Conservation (phyloP, 2,797 vertebrate species). For the Brotula barbata region DNA sequence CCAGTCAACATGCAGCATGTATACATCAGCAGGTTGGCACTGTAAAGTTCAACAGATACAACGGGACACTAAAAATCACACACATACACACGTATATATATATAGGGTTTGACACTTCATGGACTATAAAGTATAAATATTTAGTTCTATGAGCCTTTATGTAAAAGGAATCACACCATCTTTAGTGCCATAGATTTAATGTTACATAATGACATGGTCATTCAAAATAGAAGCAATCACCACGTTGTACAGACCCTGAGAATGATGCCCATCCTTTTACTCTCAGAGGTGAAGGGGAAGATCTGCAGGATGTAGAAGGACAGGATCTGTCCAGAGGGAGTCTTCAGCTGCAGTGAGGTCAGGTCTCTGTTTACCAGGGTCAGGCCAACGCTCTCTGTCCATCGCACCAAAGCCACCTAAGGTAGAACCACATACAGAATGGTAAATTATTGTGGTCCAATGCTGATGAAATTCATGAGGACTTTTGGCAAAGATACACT, state of each 20-base stretch:
- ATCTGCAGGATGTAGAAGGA: constrained; percentile 93
- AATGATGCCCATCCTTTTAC: constrained; percentile 98
- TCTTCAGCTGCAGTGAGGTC: constrained; percentile 91
- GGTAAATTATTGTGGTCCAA: neutral
- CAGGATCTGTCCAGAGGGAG: constrained; percentile 89
- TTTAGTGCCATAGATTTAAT: too few species aligned
- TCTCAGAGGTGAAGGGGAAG: constrained; percentile 97
- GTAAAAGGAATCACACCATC: too few species aligned
- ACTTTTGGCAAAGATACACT: neutral
- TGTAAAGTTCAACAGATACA: neutral
- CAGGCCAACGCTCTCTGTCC: constrained; percentile 96
- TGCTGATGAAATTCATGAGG: neutral
- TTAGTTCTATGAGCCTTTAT: neutral
- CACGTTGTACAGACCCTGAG: constrained; percentile 80
- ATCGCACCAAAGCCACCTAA: constrained; percentile 92
- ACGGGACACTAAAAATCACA: too few species aligned
- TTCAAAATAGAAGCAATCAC: constrained; percentile 4
- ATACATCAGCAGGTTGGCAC: neutral
- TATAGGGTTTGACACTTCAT: neutral
- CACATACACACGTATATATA: too few species aligned
- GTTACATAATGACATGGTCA: too few species aligned
- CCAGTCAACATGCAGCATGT: too few species aligned
- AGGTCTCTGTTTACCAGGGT: constrained; percentile 95
- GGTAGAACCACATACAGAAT: neutral
- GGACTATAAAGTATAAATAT: neutral